Evolutionary conservation across 2,888 invertebrate species (phyloP), one percentile per base, ranked within the genome.

Genomic region (Drosophila crucigera): DNA sequence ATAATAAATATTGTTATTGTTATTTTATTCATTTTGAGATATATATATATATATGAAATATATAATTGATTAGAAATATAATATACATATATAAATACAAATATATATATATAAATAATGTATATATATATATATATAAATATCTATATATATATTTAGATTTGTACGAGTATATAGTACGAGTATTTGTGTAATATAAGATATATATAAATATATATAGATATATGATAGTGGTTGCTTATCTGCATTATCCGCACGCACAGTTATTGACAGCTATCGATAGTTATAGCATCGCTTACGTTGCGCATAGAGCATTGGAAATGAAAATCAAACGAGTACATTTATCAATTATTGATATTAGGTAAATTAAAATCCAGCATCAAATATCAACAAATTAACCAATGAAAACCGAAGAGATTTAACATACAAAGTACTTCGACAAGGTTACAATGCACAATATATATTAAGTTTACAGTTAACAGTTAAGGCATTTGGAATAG

Each of bases 1-100:
- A 74, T 78, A 90, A 73, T 84, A 87, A 76, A 91, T 76, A 89
- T 90, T 81, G 60, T 90, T 81, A 76, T 91, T 83, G 69, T 73
- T 73, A 64, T 68, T 56, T 71, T 68, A 67, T 79, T 85, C 54
- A 68, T 62, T 84, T 68, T 59, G 50, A 87, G 60, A 86, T 37
- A 76, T 83, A 77, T 64, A 30, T 64, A 30, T 63, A 62, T 61
- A 66, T 41, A 56, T 30, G 33, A 63, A 39, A 76, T 58, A 54
- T 62, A 19, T 39, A 64, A 30, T 35, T 71, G 73, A 50, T 58
- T 62, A 66, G 60, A 63, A 66, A 50, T 59, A 35, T 66, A 63
- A 55, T 52, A 65, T 71, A 79, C 49, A 25, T 28, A 31, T 67
- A 52, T 71, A 52, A 50, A 50, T 58, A 70, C 31, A 31, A 31